These are phyloP conservation scores for Chrosomus eos DNA, from an alignment of 2,797 vertebrate genomes.

Conservation along the genomic window DNA sequence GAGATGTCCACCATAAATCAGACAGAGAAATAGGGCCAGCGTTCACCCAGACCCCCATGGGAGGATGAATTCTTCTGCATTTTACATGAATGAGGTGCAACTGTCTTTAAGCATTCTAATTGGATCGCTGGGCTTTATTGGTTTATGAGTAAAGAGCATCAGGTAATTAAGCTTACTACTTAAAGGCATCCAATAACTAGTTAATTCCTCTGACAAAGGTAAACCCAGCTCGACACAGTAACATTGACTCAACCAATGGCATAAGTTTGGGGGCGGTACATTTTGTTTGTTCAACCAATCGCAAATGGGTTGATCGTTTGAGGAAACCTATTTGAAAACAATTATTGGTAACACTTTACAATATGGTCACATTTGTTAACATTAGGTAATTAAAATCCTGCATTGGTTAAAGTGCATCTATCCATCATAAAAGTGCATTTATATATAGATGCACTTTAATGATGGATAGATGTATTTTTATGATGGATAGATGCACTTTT, in stretches of 20 bases:
- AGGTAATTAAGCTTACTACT: constrained; percentile 34
- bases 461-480: no score
- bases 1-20: constrained; percentile 66
- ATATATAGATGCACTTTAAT: no score
- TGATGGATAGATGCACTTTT: no score
- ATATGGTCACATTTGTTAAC: no score
- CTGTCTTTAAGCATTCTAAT: constrained; percentile 16
- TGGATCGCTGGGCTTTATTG: constrained; percentile 27
- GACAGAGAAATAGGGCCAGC: constrained; percentile 17
- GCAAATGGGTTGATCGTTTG: background rate
- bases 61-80: constrained; percentile 16
- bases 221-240: background rate
- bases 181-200: constrained; percentile 4
- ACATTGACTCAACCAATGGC: background rate
- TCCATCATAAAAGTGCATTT: no score
- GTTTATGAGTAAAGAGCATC: constrained; percentile 34
- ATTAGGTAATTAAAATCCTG: no score
- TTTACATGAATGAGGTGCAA: background rate
- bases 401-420: no score
- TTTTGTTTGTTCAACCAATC: background rate
- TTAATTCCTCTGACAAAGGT: background rate
- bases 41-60: constrained; percentile 31
- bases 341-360: background rate
- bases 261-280: background rate
- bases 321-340: background rate